phyloP scores from a whole-genome alignment of 2,113 vertebrate species.

The Lagenorhynchus albirostris region DNA sequence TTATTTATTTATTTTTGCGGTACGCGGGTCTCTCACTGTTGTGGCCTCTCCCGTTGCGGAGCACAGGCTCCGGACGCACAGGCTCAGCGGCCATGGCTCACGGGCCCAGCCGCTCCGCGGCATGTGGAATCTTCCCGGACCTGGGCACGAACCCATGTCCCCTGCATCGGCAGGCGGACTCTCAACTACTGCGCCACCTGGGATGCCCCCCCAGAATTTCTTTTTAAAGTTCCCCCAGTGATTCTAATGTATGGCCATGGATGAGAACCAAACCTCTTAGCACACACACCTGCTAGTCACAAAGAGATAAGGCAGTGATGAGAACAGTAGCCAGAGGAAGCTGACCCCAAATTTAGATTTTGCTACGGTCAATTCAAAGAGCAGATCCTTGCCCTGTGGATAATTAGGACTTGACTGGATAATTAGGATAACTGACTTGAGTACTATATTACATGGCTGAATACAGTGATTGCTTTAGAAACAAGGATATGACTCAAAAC shows the following conservation, averaged over 20 bases:
- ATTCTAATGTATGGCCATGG: neutral
- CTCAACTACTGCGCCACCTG: too few species aligned
- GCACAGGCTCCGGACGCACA: too few species aligned
- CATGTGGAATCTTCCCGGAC: too few species aligned
- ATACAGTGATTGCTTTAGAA: neutral
- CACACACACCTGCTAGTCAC: neutral
- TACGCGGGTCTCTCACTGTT: too few species aligned
- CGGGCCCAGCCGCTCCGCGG: too few species aligned
- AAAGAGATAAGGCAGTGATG: neutral
- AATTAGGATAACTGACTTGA: neutral
- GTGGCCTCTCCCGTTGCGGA: too few species aligned
- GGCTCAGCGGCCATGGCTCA: too few species aligned
- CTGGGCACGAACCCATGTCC: too few species aligned
- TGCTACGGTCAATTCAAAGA: neutral
- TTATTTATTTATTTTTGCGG: too few species aligned
- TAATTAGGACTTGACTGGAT: neutral
- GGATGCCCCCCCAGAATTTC: neutral
- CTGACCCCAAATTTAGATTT: neutral
- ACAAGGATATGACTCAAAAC: constrained; percentile 5
- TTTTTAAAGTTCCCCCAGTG: neutral
- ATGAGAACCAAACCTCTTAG: neutral
- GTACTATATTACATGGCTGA: neutral
- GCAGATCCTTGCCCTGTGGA: neutral
- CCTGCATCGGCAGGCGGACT: too few species aligned
- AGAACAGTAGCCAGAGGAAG: neutral